phyloP scores from a whole-genome alignment of 1,140 invertebrate species.

The Zaprionus davidi region DNA sequence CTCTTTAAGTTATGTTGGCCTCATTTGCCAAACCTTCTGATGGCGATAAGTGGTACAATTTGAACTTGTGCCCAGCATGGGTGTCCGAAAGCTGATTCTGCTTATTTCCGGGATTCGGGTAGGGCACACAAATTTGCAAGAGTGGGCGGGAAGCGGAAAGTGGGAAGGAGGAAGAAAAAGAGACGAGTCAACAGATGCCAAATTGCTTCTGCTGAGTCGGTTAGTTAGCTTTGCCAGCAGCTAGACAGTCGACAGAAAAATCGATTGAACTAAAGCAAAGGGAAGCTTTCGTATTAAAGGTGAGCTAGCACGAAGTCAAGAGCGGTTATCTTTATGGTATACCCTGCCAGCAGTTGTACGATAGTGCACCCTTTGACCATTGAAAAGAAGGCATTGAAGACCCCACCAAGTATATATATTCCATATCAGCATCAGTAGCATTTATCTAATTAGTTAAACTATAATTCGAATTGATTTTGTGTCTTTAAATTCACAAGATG shows the following conservation, averaged over 20 bases:
- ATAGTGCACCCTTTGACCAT: too few species aligned
- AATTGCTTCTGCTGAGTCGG: conserved; percentile 31
- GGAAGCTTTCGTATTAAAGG: neutral
- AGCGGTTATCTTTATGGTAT: too few species aligned
- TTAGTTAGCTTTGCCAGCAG: conserved; percentile 12
- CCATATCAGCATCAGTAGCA: too few species aligned
- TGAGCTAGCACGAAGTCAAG: neutral
- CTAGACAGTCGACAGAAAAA: conserved; percentile 7
- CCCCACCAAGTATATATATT: too few species aligned
- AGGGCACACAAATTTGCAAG: conserved; percentile 7
- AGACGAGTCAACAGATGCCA: conserved; percentile 18
- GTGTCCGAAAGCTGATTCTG: conserved; percentile 27
- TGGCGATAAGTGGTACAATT: conserved; percentile 47
- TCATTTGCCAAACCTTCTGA: conserved; percentile 15
- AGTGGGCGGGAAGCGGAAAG: neutral
- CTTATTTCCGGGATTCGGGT: conserved; percentile 20
- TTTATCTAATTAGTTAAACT: too few species aligned
- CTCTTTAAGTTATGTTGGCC: conserved; percentile 12
- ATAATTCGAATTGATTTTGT: too few species aligned
- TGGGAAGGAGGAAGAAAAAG: conserved; percentile 1
- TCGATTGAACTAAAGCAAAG: conserved; percentile 24
- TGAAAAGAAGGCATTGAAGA: too few species aligned
- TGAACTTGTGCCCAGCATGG: conserved; percentile 11
- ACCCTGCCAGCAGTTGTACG: too few species aligned
- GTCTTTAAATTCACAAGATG: too few species aligned